Evolutionary conservation across 53 echinoderm and acorn worm species (phyloP).

Genomic region (Glandiceps talaboti): DNA sequence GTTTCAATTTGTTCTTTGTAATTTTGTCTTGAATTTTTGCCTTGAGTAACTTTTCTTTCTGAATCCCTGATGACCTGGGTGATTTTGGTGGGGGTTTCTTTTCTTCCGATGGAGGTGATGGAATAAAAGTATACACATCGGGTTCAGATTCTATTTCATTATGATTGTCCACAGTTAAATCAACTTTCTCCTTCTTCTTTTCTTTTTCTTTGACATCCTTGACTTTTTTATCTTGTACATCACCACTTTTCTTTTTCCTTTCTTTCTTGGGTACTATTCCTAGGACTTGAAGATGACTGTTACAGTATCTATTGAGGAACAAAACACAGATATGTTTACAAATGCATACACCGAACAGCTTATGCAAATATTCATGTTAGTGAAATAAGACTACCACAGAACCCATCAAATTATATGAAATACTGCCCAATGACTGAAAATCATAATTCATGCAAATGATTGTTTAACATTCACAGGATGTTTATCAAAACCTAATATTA

Average conservation of each 20-base stretch:
- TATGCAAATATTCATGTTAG: too few species aligned
- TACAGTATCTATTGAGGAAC: conserved; percentile 47
- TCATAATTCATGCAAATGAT: too few species aligned
- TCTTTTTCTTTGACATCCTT: conserved; percentile 77
- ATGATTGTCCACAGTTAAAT: conserved; percentile 26
- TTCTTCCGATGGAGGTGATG: not conserved
- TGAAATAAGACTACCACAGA: too few species aligned
- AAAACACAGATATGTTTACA: too few species aligned
- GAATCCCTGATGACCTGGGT: not conserved
- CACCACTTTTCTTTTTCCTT: conserved; percentile 48
- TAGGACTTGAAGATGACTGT: conserved; percentile 96
- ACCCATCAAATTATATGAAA: too few species aligned
- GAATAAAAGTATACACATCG: not conserved
- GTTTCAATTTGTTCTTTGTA: conserved; percentile 56
- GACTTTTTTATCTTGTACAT: conserved; percentile 36
- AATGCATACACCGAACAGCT: too few species aligned
- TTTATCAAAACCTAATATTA: too few species aligned
- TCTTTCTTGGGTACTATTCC: conserved; percentile 72
- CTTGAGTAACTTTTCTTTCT: conserved; percentile 7
- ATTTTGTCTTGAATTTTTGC: conserved; percentile 59
- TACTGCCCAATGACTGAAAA: too few species aligned
- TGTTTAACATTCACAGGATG: too few species aligned
- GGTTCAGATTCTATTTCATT: conserved; percentile 23
- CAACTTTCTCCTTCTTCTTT: conserved; percentile 65
- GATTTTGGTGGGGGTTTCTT: conserved; percentile 2